phyloP scores from a whole-genome alignment of 2,888 invertebrate genomes.

The Merodon equestris region DNA sequence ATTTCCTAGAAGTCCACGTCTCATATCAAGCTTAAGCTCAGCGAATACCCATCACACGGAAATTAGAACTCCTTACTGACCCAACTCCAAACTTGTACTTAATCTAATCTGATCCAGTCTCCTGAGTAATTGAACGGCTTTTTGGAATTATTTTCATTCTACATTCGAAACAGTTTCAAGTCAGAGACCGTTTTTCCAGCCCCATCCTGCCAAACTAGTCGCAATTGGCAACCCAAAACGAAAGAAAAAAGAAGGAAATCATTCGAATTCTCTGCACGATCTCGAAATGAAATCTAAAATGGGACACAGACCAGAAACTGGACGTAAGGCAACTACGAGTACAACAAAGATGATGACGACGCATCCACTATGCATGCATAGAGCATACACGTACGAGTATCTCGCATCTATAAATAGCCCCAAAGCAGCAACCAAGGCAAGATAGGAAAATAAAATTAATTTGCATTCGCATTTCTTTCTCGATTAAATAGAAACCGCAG shows the following conservation, averaged over 20 bases:
- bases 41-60: no score
- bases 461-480: constrained; percentile 61
- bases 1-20: no score
- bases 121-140: no score
- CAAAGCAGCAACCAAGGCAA: constrained; percentile 11
- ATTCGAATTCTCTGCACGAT: constrained; percentile 4
- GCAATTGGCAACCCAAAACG: no score
- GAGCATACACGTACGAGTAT: background rate
- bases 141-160: no score
- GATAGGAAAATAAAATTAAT: constrained; percentile 34
- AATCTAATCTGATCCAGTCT: no score
- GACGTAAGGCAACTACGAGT: constrained; percentile 34
- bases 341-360: background rate
- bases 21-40: no score
- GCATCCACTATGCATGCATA: constrained; percentile 36
- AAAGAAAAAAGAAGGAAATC: constrained; percentile 12
- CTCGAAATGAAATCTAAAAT: constrained; percentile 50
- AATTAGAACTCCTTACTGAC: no score
- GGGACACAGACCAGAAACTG: constrained; percentile 27
- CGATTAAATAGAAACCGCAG: constrained; percentile 41
- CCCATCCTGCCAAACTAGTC: background rate
- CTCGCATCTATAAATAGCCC: constrained; percentile 55
- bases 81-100: no score
- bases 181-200: background rate
- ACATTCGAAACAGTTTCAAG: no score